Conservation (phyloP, 2,888 invertebrate genomes). For the Lasiommata megera region DNA sequence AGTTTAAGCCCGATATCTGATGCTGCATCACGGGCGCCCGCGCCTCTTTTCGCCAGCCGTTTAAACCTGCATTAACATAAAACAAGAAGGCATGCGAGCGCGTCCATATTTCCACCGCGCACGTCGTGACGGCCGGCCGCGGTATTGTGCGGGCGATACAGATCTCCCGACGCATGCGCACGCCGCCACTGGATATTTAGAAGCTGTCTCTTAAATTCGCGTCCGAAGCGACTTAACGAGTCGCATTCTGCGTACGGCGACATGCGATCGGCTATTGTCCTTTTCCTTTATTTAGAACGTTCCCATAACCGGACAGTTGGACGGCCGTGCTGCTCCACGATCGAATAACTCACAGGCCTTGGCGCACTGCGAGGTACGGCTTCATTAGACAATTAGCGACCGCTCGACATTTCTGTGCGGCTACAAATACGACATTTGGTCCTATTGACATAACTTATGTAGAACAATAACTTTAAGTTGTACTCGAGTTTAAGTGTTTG, state of each 20-base stretch:
- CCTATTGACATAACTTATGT: no score
- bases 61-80: slow-evolving; percentile 76
- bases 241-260: slow-evolving; percentile 68
- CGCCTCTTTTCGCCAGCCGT: slow-evolving; percentile 62
- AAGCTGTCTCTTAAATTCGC: slow-evolving; percentile 76
- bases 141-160: slow-evolving; percentile 78
- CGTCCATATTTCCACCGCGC: slow-evolving; percentile 76
- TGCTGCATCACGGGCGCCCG: slow-evolving; percentile 61
- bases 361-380: background rate
- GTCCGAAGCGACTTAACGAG: slow-evolving; percentile 69
- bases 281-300: slow-evolving; percentile 49
- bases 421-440: background rate
- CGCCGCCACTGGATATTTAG: slow-evolving; percentile 74
- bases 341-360: slow-evolving; percentile 11
- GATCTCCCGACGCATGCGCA: slow-evolving; percentile 71
- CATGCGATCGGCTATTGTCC: slow-evolving; percentile 69
- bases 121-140: slow-evolving; percentile 73
- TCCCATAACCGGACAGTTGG: slow-evolving; percentile 44
- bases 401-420: background rate
- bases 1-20: slow-evolving; percentile 50
- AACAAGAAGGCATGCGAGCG: slow-evolving; percentile 67
- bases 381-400: slow-evolving; percentile 16
- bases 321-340: slow-evolving; percentile 33
- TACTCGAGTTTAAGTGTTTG: no score
- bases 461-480: no score